Evolutionary conservation across 2,113 vertebrate genomes (phyloP), one percentile per base, ranked within the genome.

Genomic region (Elachura formosa): DNA sequence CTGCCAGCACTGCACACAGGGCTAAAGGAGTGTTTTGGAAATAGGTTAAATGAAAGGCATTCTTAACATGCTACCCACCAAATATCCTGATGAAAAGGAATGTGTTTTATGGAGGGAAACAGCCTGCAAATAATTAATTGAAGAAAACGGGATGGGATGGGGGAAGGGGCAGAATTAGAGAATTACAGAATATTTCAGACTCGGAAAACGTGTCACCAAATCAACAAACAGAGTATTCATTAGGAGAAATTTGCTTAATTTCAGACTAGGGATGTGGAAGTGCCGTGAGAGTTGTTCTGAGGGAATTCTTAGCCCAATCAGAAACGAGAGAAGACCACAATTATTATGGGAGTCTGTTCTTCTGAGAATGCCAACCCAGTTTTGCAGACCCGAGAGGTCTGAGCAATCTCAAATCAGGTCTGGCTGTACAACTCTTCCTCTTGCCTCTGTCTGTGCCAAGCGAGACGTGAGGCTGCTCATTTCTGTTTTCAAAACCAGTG

Each of bases 271-370:
- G 95, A 96, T 92, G 55, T 93, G 58, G 19, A 86, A 93, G 75
- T 6, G 75, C 64, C 55, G 2, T 87, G 95, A 95, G 95, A 93
- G 74, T 85, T 95, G 52, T 87, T 96, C 91, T 63, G 23, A 23
- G 90, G 93, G 94, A 97, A 52, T 93, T 91, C 87, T 83, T 71
- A 86, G 82, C 84, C 91, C 93, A 94, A 95, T 96, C 93, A 95
- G 90, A 97, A 94, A 66, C 0, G 24, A 94, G 87, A 88, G 54
- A 85, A 69, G 56, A 38, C 64, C 73, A 90, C 93, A 95, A 97
- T 96, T 90, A 93, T 91, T 96, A 90, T 88, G 95, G 93, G 94
- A 97, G 59, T 38, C 82, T 86, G 93, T 84, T 97, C 96, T 96
- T 96, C 87, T 88, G 94, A 97, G 96, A 94, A 86, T 1, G 11